phyloP scores from a whole-genome alignment of 92 coral and sea anemone species.

The Epizoanthus scotinus region DNA sequence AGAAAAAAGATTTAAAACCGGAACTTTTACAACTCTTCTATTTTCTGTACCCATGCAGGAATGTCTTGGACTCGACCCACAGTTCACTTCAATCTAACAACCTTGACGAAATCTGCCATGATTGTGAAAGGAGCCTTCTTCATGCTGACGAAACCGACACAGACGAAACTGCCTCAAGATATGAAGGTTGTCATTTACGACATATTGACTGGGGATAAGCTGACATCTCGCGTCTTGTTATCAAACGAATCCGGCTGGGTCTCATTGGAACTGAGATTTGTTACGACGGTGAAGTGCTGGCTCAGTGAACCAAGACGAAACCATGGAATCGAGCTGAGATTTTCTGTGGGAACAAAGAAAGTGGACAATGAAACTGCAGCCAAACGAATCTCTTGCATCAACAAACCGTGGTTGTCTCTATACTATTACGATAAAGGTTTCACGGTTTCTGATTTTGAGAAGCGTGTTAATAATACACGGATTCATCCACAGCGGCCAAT shows the following conservation, averaged over 20 bases:
- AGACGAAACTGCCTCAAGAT: neutral
- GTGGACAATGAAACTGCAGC: neutral
- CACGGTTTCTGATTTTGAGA: slow-evolving; percentile 4
- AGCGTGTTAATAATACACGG: neutral
- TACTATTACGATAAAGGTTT: neutral
- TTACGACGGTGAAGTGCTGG: neutral
- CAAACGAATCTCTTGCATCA: slow-evolving; percentile 21
- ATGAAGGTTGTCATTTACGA: slow-evolving; percentile 40
- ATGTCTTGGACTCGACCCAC: slow-evolving; percentile 19
- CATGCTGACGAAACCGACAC: neutral
- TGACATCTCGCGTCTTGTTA: slow-evolving; percentile 33
- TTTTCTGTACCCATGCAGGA: neutral
- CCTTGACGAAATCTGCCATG: neutral
- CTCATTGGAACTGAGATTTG: slow-evolving; percentile 6
- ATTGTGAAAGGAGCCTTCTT: slow-evolving; percentile 16
- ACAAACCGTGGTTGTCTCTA: slow-evolving; percentile 19
- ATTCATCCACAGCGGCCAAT: no score
- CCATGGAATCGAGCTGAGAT: slow-evolving; percentile 21
- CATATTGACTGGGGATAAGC: slow-evolving; percentile 6
- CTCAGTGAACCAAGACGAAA: neutral
- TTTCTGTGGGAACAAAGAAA: neutral
- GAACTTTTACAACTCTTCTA: no score
- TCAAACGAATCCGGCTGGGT: slow-evolving; percentile 40
- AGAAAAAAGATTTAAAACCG: no score
- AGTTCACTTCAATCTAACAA: slow-evolving; percentile 34